A percentile compares a stretch with the other conserved stretches of the same genome.
Evolutionary conservation across 2,797 vertebrate genomes (phyloP).

Genomic region (Pipistrellus nathusii): DNA sequence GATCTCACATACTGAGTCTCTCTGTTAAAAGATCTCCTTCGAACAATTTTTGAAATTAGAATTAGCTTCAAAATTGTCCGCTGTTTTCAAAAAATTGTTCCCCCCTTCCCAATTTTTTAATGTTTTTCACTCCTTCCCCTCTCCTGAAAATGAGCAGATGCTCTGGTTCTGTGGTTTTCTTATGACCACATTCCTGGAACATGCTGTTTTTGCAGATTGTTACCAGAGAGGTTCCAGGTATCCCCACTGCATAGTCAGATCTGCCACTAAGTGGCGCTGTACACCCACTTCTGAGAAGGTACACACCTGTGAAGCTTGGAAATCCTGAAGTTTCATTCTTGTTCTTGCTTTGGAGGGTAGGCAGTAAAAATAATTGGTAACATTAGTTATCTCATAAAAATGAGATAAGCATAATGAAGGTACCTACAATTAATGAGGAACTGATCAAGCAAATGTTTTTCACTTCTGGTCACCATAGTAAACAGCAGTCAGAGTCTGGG

Average conservation of each 20-base stretch:
- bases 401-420: not conserved
- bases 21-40: not conserved
- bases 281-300: constrained; percentile 7
- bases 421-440: not conserved
- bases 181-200: not conserved
- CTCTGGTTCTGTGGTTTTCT: not conserved
- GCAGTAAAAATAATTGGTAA: not conserved
- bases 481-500: not conserved
- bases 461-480: not conserved
- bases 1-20: not conserved
- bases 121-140: not conserved
- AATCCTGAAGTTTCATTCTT: not conserved
- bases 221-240: not conserved
- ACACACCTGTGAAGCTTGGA: not conserved
- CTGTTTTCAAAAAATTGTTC: not conserved
- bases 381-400: not conserved
- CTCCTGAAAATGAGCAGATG: not conserved
- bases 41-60: not conserved
- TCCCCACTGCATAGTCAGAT: not conserved
- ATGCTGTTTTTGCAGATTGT: not conserved
- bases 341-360: not conserved
- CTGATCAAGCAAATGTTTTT: not conserved
- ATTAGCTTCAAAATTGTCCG: not conserved
- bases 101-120: not conserved
- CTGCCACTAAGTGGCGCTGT: constrained; percentile 66